phyloP scores from a whole-genome alignment of 2,888 invertebrate genomes.

The Dexiosoma caninum region DNA sequence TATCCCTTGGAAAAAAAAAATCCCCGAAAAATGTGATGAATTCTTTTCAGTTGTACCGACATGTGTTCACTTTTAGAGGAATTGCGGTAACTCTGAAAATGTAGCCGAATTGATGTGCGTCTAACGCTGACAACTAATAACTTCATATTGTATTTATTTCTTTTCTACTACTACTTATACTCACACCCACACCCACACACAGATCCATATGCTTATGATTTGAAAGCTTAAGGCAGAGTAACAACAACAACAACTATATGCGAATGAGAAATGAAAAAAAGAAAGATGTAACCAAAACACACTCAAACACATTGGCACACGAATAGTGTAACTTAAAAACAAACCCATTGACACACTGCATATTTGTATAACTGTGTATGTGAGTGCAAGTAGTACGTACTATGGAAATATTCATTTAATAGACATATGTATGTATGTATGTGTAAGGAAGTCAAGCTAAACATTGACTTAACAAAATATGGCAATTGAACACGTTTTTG shows the following conservation, averaged over 20 bases:
- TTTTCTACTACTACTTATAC: background rate
- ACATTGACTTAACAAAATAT: constrained; percentile 48
- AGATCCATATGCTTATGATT: background rate
- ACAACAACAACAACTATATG: constrained; percentile 44
- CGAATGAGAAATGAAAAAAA: background rate
- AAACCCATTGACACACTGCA: background rate
- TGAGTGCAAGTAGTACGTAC: too few relatives aligned
- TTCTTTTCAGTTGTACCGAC: too few relatives aligned
- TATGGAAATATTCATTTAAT: background rate
- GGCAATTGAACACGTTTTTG: constrained; percentile 59
- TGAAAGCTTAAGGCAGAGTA: constrained; percentile 33
- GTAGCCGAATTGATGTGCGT: background rate
- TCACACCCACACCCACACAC: background rate
- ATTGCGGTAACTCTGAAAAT: too few relatives aligned
- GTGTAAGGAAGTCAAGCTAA: constrained; percentile 28
- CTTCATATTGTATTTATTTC: background rate
- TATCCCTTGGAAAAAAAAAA: too few relatives aligned
- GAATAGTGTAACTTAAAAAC: constrained; percentile 3
- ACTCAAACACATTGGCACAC: constrained; percentile 3
- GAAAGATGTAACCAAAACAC: background rate
- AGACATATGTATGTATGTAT: background rate
- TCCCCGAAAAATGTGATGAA: too few relatives aligned
- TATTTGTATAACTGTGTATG: too few relatives aligned
- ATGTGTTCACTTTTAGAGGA: too few relatives aligned
- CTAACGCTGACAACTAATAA: background rate